A percentile compares a stretch with the other conserved stretches of the same genome.
phyloP scores from a whole-genome alignment of 2,113 vertebrate genomes.

The Catagonus wagneri region DNA sequence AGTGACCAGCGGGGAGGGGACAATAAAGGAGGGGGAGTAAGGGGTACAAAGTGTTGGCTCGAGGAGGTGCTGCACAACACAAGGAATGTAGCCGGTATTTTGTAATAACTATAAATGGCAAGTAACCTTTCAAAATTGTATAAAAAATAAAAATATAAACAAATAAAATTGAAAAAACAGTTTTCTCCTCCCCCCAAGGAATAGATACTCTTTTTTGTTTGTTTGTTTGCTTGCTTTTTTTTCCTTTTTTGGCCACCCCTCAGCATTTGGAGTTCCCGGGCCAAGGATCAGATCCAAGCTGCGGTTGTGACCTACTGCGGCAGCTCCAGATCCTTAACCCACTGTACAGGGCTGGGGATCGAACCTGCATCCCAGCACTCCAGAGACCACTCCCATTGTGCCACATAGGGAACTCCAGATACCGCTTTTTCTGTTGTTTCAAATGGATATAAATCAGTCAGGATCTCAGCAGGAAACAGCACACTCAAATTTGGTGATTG shows the following conservation, averaged over 20 bases:
- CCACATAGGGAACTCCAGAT: too few species aligned
- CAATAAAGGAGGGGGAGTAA: too few species aligned
- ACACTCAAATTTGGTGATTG: background rate
- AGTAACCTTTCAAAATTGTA: background rate
- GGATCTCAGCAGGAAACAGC: background rate
- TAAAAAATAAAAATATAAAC: background rate
- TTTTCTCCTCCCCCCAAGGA: background rate
- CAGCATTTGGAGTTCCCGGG: too few species aligned
- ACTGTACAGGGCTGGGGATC: too few species aligned
- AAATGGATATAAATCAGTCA: background rate
- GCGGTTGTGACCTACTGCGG: too few species aligned
- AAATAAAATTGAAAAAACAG: background rate
- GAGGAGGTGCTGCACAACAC: background rate
- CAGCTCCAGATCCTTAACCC: too few species aligned
- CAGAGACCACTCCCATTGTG: too few species aligned
- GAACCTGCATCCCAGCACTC: too few species aligned
- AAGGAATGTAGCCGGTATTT: too few species aligned
- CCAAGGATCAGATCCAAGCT: too few species aligned
- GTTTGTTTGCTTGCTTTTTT: background rate
- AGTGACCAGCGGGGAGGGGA: rapidly evolving
- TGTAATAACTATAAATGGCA: background rate
- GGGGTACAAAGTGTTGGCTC: background rate
- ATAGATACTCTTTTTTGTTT: background rate
- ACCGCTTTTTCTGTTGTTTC: background rate
- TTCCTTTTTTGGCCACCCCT: too few species aligned